These are phyloP conservation scores for Turritopsis dohrnii DNA, from an alignment of 30 jellyfish, hydroid and myxozoan genomes.

Conservation along the genomic window DNA sequence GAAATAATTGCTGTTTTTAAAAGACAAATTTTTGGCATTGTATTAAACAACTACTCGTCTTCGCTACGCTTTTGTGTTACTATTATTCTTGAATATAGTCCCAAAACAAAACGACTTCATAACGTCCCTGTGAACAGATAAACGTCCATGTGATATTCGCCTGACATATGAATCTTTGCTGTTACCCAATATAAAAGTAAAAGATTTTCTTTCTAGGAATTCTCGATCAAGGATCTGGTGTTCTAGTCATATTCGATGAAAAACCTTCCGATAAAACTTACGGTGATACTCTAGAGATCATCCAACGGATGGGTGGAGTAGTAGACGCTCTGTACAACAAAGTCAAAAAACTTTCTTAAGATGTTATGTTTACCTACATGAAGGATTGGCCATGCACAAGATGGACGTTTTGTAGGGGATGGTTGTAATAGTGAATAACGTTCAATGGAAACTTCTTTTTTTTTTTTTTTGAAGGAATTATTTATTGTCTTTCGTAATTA, in stretches of 20 bases:
- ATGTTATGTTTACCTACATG: not conserved
- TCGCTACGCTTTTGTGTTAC: no score
- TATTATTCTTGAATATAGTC: no score
- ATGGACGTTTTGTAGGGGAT: not conserved
- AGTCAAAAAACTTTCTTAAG: conserved; percentile 74
- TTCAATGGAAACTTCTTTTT: not conserved
- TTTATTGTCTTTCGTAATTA: not conserved
- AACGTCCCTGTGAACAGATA: no score
- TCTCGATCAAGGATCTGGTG: conserved; percentile 95
- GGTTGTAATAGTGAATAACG: not conserved
- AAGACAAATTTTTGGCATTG: no score
- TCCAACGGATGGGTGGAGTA: conserved; percentile 89
- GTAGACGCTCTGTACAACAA: conserved; percentile 89
- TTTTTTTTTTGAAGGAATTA: not conserved
- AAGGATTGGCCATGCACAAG: not conserved
- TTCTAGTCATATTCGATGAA: conserved; percentile 76
- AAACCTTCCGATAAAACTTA: conserved; percentile 76
- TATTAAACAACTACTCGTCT: no score
- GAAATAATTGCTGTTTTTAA: no score
- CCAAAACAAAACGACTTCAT: no score
- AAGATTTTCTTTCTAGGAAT: conserved; percentile 86
- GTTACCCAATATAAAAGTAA: no score
- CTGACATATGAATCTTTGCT: no score
- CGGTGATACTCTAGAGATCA: conserved; percentile 66
- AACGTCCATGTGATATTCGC: no score